phyloP scores from a whole-genome alignment of 2,888 invertebrate species.

The Polyploca ridens region DNA sequence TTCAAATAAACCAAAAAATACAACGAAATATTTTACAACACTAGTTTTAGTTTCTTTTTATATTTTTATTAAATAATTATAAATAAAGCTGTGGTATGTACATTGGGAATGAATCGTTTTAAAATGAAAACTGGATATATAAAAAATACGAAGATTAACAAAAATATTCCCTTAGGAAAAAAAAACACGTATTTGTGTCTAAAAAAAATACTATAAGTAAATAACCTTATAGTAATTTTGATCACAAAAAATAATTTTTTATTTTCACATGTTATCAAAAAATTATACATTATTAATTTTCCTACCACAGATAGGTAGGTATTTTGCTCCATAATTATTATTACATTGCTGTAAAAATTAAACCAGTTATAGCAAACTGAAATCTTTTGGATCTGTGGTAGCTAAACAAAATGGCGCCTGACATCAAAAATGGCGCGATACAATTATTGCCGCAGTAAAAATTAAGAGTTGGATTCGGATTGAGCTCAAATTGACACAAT shows the following conservation, averaged over 20 bases:
- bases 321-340: too few relatives aligned
- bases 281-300: neutral
- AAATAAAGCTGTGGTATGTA: constrained; percentile 67
- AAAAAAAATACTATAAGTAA: neutral
- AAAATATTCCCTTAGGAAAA: neutral
- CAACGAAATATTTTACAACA: constrained; percentile 24
- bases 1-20: constrained; percentile 22
- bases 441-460: neutral
- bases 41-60: constrained; percentile 26
- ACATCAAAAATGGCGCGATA: constrained; percentile 2
- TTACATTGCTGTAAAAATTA: neutral
- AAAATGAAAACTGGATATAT: neutral
- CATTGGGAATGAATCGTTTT: constrained; percentile 49
- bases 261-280: neutral
- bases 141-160: neutral
- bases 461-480: neutral
- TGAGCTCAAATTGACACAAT: neutral
- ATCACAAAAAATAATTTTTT: neutral
- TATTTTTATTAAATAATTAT: constrained; percentile 39
- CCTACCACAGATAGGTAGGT: neutral
- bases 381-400: neutral
- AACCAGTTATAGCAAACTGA: neutral
- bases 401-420: neutral
- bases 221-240: too few relatives aligned
- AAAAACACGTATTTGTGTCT: neutral